Base-by-base conservation (phyloP, 2,797 vertebrate species). In the Bufotes viridis region DNA sequence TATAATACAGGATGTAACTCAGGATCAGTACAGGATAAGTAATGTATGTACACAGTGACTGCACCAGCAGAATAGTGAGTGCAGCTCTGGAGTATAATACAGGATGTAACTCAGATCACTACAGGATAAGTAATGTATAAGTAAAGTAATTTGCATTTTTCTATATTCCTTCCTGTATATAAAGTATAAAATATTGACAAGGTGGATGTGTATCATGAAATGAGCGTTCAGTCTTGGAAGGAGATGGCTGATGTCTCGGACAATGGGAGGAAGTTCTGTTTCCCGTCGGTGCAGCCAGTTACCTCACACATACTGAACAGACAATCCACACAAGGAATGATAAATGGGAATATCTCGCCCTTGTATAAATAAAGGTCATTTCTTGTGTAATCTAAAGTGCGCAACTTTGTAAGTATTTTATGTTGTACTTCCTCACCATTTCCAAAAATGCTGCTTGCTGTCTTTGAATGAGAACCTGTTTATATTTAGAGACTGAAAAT, bases 251-350 rank as follows among this genome's bases (percentile, higher is more conserved):
- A 17, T 57, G 51, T 57, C n/a, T 12, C 75, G 34, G 15, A 67
- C 80, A 82, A 63, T 67, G 29, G 22, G 34, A 49, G 80, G 34
- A 42, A 7, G 61, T 53, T n/a, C 61, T n/a, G 10, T 82, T 82
- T 51, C 29, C 34, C n/a, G 10, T 20, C 8, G 9, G 49, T 17
- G 42, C 70, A 42, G 70, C 8, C 34, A 20, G 26, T 70, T 18
- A 70, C 24, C 24, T 70, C 13, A 34, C 34, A 70, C 14, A 34
- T 34, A 2, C 61, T 63, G 58, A 60, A 15, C 17, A 60, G 15
- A 60, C 53, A 7, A 5, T 55, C 2, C 53, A 60, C 20, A n/a
- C 20, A 7, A 10, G 61, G 22, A 63, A 63, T 20, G 22, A 9
- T 63, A 0, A 60, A n/a, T 22, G 18, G 9, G 4, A 63, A 22